These are phyloP conservation scores for Drosophila leonis DNA, from an alignment of 2,888 invertebrate genomes.

Conservation along the genomic window DNA sequence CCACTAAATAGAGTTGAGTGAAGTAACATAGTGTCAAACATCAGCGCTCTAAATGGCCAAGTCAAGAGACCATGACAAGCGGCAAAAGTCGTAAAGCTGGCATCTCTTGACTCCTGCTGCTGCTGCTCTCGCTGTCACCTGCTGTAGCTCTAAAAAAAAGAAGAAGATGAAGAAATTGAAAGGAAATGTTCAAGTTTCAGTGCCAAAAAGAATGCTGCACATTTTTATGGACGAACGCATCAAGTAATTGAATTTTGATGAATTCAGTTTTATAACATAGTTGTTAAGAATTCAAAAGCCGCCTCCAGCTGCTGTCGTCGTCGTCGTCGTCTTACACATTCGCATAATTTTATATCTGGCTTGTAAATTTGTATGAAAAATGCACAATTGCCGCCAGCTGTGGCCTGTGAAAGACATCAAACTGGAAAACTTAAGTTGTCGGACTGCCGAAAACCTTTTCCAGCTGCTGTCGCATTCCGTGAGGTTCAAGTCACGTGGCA, in stretches of 20 bases:
- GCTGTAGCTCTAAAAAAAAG: constrained; percentile 15
- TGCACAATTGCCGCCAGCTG: constrained; percentile 33
- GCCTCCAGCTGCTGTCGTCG: constrained; percentile 20
- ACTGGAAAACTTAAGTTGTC: constrained; percentile 54
- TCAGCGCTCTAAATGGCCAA: constrained; percentile 32
- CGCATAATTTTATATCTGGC: constrained; percentile 65
- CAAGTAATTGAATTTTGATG: constrained; percentile 73
- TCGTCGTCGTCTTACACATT: constrained; percentile 34
- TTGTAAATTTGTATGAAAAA: constrained; percentile 55
- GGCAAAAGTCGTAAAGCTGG: constrained; percentile 37
- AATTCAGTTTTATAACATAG: constrained; percentile 63
- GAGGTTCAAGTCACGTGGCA: constrained; percentile 58
- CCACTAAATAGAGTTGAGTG: constrained; percentile 20
- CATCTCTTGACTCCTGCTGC: constrained; percentile 7
- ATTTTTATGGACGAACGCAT: constrained; percentile 35
- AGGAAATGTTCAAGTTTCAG: constrained; percentile 3
- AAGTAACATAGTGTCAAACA: constrained; percentile 24
- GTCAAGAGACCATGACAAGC: constrained; percentile 11
- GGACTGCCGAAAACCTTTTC: constrained; percentile 36
- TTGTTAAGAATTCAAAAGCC: constrained; percentile 65
- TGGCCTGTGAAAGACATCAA: constrained; percentile 57
- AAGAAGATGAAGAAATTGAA: neutral
- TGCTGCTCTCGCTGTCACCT: constrained; percentile 40
- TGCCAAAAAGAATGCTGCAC: constrained; percentile 39
- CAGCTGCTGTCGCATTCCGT: constrained; percentile 48